These are phyloP conservation scores for Cephalotes varians DNA, from an alignment of 2,888 invertebrate species.

Conservation along the genomic window DNA sequence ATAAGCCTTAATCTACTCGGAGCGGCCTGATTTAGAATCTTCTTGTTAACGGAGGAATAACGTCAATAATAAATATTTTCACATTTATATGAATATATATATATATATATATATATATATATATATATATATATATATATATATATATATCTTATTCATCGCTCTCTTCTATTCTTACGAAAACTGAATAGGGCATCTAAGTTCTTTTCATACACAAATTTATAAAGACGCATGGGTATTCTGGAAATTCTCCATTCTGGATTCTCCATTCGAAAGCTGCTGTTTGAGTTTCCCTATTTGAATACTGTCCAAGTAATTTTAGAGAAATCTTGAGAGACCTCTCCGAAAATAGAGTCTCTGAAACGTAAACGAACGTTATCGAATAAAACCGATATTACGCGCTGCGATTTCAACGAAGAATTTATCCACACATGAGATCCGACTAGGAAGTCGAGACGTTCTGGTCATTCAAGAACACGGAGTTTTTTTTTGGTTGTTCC, in stretches of 20 bases:
- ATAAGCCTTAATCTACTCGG: conserved; percentile 1
- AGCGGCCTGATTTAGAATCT: not conserved
- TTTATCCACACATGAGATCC: conserved; percentile 20
- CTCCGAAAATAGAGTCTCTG: not conserved
- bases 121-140: too few species aligned
- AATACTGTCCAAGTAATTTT: conserved; percentile 13
- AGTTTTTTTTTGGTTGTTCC: not conserved
- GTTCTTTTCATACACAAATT: conserved; percentile 50
- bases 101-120: too few species aligned
- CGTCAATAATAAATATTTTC: conserved; percentile 30
- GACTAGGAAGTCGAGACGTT: not conserved
- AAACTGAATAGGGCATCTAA: conserved; percentile 21
- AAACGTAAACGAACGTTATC: not conserved
- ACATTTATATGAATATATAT: not conserved
- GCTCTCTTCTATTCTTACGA: conserved; percentile 3
- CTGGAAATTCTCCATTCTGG: too few species aligned
- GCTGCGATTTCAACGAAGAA: not conserved
- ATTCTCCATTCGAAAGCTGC: conserved; percentile 17
- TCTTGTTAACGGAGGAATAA: conserved; percentile 15
- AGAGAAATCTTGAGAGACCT: conserved; percentile 12
- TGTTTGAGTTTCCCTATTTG: conserved; percentile 19
- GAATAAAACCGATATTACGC: not conserved
- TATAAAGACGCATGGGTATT: conserved; percentile 17
- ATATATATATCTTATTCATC: not conserved
- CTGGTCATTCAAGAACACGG: not conserved